Evolutionary conservation across 1,140 invertebrate species (phyloP), one percentile per base, ranked within the genome.

Genomic region (Ceratitis capitata): DNA sequence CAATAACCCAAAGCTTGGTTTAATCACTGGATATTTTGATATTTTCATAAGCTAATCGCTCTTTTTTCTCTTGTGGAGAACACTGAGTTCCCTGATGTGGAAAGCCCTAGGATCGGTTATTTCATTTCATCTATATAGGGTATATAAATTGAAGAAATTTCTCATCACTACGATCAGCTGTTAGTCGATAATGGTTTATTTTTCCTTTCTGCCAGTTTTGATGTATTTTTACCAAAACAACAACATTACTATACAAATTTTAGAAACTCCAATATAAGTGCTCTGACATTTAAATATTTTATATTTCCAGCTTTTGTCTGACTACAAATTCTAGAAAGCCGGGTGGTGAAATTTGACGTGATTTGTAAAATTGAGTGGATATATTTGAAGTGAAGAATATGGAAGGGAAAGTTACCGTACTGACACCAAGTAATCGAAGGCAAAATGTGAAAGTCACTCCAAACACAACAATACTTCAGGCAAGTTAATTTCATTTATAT

Each of bases 381-480:
- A 69, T 39, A 78, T 78, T 47, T 45, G 7, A 42, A 78, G n/a
- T 35, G 16, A 39, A 86, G 69, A 86, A 85, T 51, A 91, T 91
- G 90, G 90, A 91, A 42, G 89, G 89, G 61, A 88, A 89, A 83
- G 92, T 94, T 64, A 94, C 93, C 85, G 94, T 96, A 42, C 92
- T 96, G 61, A 90, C 94, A 58, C 95, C 95, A 47, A 96, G 95
- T 92, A 95, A 94, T 64, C 93, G 94, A 87, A 92, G 95, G 87
- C 94, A 95, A 89, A 95, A 93, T 91, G 93, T 96, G 53, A 94
- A 94, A 89, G 94, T 95, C 88, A 94, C 94, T 53, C 93, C 94
- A 29, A 95, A 96, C 88, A 95, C 95, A 49, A 96, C 94, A 83
- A 93, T 96, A 86, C 92, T 96, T 87, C 94, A 96, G 93, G 95